Evolutionary conservation across 2,113 vertebrate species (phyloP).

Genomic region (Sisor rabdophorus): DNA sequence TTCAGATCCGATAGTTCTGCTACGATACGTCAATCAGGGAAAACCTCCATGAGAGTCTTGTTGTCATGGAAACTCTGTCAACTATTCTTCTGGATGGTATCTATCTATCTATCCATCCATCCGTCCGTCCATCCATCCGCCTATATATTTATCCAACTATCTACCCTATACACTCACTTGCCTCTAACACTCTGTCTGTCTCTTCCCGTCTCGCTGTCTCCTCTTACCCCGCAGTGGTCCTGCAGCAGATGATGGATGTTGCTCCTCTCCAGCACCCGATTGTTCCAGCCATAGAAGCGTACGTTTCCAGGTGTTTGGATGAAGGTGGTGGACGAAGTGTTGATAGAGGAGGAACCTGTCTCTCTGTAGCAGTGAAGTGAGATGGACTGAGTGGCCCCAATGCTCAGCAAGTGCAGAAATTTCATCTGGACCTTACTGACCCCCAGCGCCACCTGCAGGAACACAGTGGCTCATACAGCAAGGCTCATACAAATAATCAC

Average conservation of each 20-base stretch:
- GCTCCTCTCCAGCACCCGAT: conserved; percentile 82
- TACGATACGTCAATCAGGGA: background rate
- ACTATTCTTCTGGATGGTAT: no score
- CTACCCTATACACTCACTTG: background rate
- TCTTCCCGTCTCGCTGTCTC: background rate
- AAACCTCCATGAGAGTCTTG: background rate
- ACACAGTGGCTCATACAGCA: conserved; percentile 43
- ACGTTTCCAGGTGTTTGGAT: conserved; percentile 57
- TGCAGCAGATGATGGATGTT: conserved; percentile 76
- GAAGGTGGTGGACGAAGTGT: conserved; percentile 45
- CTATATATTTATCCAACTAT: background rate
- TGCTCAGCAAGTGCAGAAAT: conserved; percentile 93
- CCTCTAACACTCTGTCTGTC: background rate
- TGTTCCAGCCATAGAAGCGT: conserved; percentile 89
- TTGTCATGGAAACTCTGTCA: background rate
- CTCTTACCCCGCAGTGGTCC: conserved; percentile 87
- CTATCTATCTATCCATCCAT: no score
- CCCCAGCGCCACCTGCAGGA: conserved; percentile 79
- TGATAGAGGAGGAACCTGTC: conserved; percentile 55
- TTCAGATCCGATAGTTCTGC: background rate
- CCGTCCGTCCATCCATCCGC: background rate
- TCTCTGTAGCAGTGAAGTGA: conserved; percentile 83
- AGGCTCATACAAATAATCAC: background rate
- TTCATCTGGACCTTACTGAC: conserved; percentile 96
- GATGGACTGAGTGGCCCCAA: conserved; percentile 84